Percentiles rank a stretch among this genome's conserved stretches.
Conservation (phyloP, 2,888 invertebrate genomes). For the Antitype chi region DNA sequence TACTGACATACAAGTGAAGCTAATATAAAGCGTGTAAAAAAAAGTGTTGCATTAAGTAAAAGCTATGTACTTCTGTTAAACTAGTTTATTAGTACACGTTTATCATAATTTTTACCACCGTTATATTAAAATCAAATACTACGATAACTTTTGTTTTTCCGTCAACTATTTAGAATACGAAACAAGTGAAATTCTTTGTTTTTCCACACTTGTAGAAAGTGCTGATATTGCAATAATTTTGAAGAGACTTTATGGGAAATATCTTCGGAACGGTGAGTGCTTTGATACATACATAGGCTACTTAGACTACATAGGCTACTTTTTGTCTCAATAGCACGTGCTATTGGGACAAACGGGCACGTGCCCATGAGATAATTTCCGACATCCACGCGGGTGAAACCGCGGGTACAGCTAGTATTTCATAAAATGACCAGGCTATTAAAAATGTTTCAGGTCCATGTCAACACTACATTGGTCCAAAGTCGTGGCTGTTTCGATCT, state of each 20-base stretch:
- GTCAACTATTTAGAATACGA: constrained; percentile 32
- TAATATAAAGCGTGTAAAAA: no score
- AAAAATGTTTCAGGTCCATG: neutral
- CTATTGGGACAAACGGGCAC: no score
- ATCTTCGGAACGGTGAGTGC: constrained; percentile 72
- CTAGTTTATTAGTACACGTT: constrained; percentile 5
- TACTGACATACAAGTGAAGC: no score
- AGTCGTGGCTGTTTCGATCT: neutral
- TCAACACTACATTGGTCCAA: neutral
- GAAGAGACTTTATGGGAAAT: constrained; percentile 75
- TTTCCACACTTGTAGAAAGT: constrained; percentile 48
- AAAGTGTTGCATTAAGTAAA: constrained; percentile 47
- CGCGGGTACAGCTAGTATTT: no score
- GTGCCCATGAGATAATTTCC: no score
- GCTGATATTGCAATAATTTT: constrained; percentile 58
- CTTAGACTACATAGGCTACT: no score
- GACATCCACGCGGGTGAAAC: no score
- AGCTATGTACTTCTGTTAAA: constrained; percentile 33
- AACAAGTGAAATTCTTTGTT: constrained; percentile 69
- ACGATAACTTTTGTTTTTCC: constrained; percentile 4
- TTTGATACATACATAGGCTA: no score
- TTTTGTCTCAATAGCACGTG: no score
- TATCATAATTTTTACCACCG: neutral
- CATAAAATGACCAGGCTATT: neutral
- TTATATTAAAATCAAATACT: constrained; percentile 3